Conservation (phyloP, 2,113 vertebrate genomes). For the Odocoileus virginianus region DNA sequence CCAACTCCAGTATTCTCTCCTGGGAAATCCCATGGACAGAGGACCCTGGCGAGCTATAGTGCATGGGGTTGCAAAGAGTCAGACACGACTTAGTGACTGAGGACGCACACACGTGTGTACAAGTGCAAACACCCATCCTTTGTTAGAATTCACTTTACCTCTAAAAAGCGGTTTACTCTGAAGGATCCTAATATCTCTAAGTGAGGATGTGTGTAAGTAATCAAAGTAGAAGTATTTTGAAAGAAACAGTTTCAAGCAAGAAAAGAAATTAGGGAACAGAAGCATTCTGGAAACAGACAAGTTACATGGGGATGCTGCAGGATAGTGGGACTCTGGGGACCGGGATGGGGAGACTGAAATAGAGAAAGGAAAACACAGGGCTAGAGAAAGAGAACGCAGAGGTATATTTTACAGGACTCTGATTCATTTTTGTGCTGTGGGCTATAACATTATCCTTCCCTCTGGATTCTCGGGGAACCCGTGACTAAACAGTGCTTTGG, state of each 20-base stretch:
- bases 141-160: not conserved
- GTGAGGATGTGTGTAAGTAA: not conserved
- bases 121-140: not conserved
- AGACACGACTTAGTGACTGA: not conserved
- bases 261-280: not conserved
- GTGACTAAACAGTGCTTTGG: not conserved
- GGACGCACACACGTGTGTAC: not conserved
- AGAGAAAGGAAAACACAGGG: not conserved
- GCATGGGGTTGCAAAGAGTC: not conserved
- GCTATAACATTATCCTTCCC: too few relatives aligned
- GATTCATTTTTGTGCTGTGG: not conserved
- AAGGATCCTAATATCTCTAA: not conserved
- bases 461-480: not conserved
- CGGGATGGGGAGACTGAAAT: not conserved
- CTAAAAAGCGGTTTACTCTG: not conserved
- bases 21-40: not conserved
- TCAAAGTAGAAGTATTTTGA: not conserved
- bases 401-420: not conserved
- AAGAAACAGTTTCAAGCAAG: not conserved
- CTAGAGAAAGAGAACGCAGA: not conserved
- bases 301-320: not conserved
- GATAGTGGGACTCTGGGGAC: not conserved
- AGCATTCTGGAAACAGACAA: not conserved
- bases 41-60: rapidly evolving
- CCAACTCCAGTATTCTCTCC: not conserved